Conservation (phyloP, 2,797 vertebrate species). For the Heterohyrax brucei region DNA sequence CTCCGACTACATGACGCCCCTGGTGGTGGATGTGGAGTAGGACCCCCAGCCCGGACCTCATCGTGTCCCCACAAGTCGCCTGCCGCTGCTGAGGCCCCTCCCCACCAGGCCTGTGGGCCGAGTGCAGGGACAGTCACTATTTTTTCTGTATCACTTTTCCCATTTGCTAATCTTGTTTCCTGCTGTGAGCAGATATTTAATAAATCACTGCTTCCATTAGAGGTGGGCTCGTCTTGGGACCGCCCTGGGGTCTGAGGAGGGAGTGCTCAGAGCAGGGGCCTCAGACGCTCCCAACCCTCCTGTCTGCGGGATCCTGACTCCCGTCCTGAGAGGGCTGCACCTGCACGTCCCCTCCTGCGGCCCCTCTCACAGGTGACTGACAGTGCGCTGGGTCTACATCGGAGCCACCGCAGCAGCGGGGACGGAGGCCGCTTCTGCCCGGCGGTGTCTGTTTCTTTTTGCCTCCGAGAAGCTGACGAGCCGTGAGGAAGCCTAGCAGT, state of each 20-base stretch:
- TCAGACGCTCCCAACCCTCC: no score
- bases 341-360: accelerated
- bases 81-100: neutral
- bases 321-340: accelerated
- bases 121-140: neutral
- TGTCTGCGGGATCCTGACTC: neutral
- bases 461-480: neutral
- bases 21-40: slow-evolving; percentile 85
- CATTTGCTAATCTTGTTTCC: slow-evolving; percentile 66
- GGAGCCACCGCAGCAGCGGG: neutral
- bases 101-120: neutral
- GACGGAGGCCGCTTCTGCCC: no score
- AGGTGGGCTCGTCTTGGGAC: neutral
- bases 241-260: neutral
- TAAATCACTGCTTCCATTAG: slow-evolving; percentile 79
- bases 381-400: no score
- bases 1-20: slow-evolving; percentile 86
- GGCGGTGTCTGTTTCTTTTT: neutral
- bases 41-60: no score
- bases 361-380: neutral
- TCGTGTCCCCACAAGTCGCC: neutral
- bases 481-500: accelerated
- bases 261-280: neutral
- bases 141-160: slow-evolving; percentile 71
- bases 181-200: slow-evolving; percentile 71